Conservation (phyloP, 2,888 invertebrate species). For the Neoaliturus tenellus region DNA sequence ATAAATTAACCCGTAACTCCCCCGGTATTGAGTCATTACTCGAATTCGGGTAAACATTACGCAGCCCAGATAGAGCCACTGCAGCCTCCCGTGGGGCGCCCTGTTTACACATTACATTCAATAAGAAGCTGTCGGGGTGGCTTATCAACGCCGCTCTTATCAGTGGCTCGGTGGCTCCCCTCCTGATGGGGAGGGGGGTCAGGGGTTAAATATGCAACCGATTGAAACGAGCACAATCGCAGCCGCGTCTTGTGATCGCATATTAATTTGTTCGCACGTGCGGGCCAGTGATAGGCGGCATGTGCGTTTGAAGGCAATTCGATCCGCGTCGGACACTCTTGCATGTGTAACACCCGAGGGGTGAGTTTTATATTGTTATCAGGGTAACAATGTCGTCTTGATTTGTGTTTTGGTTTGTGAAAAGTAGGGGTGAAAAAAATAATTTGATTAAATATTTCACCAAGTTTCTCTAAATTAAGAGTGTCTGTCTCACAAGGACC, state of each 20-base stretch:
- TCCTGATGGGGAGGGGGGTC: background rate
- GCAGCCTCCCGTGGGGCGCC: background rate
- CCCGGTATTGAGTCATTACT: conserved; percentile 23
- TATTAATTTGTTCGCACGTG: conserved; percentile 41
- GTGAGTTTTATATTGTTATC: no score
- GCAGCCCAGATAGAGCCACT: background rate
- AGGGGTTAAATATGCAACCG: background rate
- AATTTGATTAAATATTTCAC: no score
- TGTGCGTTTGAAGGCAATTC: conserved; percentile 7
- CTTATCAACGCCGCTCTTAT: conserved; percentile 28
- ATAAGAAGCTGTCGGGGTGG: conserved; percentile 19
- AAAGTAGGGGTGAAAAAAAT: no score
- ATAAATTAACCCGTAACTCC: no score
- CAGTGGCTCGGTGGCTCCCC: background rate
- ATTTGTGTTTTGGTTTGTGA: no score
- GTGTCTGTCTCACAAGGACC: no score
- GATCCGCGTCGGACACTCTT: background rate
- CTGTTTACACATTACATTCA: conserved; percentile 50
- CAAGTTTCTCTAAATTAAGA: no score
- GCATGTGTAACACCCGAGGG: background rate
- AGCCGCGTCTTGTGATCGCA: conserved; percentile 22
- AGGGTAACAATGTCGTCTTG: no score
- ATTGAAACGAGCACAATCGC: conserved; percentile 23
- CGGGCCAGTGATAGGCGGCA: conserved; percentile 11
- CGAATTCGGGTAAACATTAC: background rate